These are phyloP conservation scores for Eptatretus atami DNA, from an alignment of 2,797 vertebrate genomes.

Conservation along the genomic window DNA sequence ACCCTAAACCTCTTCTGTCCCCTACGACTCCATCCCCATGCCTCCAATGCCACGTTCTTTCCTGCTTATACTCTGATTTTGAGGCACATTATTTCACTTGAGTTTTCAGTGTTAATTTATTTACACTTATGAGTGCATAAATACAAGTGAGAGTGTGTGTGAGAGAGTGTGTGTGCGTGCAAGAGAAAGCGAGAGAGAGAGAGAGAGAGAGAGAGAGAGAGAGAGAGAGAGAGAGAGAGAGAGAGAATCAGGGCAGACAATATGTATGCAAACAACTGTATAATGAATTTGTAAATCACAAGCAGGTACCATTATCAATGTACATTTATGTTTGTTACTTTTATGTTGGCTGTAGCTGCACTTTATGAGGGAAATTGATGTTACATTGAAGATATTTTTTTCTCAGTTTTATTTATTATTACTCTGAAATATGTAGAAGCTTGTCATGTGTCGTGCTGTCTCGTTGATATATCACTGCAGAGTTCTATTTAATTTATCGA, in stretches of 20 bases:
- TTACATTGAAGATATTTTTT: not conserved
- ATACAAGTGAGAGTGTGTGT: not conserved
- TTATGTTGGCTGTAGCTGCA: constrained; percentile 3
- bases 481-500: constrained; percentile 2
- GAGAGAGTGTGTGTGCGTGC: not conserved
- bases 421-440: not conserved
- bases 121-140: too few species aligned
- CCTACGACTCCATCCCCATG: too few species aligned
- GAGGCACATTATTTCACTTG: too few species aligned
- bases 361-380: constrained; percentile 4
- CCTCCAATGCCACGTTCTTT: too few species aligned
- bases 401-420: constrained; percentile 4
- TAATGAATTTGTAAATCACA: too few species aligned
- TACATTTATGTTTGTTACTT: constrained; percentile 1
- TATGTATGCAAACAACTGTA: too few species aligned
- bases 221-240: not conserved
- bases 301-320: not conserved
- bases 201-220: not conserved
- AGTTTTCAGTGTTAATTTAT: too few species aligned
- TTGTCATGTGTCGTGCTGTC: constrained; percentile 1
- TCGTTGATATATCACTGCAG: constrained; percentile 2
- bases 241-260: too few species aligned
- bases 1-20: too few species aligned
- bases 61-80: too few species aligned
- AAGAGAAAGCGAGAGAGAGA: too few species aligned